Base-by-base conservation (phyloP, 1,140 invertebrate species). In the Leptoteleia sp. region DNA sequence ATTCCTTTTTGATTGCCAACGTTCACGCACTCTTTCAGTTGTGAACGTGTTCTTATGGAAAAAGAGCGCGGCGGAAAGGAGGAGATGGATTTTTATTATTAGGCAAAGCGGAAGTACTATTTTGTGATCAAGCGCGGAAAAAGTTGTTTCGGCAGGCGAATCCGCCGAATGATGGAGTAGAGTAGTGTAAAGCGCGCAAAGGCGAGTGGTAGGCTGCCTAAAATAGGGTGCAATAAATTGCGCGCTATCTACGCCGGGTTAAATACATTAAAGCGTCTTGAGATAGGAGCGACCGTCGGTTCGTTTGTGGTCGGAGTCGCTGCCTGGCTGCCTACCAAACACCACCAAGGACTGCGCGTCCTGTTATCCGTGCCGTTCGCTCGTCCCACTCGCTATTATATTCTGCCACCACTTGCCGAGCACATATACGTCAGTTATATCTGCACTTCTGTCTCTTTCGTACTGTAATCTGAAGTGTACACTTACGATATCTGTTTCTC, bases 221-320 rank as follows among this genome's bases (percentile, higher is more conserved):
- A 88, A 88, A 88, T 88, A 87, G 87, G 84, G 85, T 82, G 85
- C 83, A 86, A 89, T 89, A 89, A 89, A 89, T 89, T 87, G 82
- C 76, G 79, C 84, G 83, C 85, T 89, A 89, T 88, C 87, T 88
- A 82, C 78, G 80, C 79, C 82, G 87, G 86, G 87, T 89, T 89
- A 89, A 89, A 88, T 86, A 87, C 87, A 89, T 89, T 88, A 89
- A 87, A 89, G 85, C 85, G 87, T 88, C 85, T 86, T 87, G 87
- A 87, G 87, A 89, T 88, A 89, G 85, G 83, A 79, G 52, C 71
- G 25, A 33, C 40, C 75, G 79, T 80, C 73, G 86, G 87, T 82
- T 82, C 85, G 86, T 88, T 88, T 87, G 87, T 87, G 81, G 81
- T 77, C 64, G 70, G 79, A 82, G 85, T 84, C 84, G 68, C 83